Evolutionary conservation across 1,140 invertebrate species (phyloP).

Genomic region (Triops longicaudatus): DNA sequence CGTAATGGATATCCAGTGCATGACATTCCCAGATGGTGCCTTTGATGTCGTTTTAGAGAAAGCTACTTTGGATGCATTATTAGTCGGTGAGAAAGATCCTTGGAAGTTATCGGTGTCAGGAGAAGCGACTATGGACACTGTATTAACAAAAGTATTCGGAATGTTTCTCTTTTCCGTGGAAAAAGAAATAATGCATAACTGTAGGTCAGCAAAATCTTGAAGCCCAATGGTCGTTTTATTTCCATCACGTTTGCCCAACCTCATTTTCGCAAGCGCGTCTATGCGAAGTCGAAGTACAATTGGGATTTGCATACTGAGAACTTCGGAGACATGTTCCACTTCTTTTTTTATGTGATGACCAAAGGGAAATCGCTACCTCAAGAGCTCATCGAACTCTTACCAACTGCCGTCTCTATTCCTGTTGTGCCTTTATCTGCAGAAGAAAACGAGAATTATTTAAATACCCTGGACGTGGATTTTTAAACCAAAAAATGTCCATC

Average conservation of each 20-base stretch:
- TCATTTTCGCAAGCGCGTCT: conserved; percentile 43
- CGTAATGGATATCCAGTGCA: conserved; percentile 40
- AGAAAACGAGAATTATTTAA: conserved; percentile 4
- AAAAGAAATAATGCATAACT: conserved; percentile 9
- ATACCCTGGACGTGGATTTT: not conserved
- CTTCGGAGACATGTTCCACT: conserved; percentile 44
- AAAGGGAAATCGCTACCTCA: conserved; percentile 29
- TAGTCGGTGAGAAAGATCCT: conserved; percentile 43
- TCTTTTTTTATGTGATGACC: conserved; percentile 41
- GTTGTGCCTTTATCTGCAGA: not conserved
- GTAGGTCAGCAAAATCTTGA: conserved; percentile 39
- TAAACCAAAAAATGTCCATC: not conserved
- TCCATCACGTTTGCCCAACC: conserved; percentile 47
- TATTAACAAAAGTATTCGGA: conserved; percentile 37
- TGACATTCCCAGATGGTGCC: conserved; percentile 36
- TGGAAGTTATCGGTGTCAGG: conserved; percentile 41
- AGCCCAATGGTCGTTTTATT: conserved; percentile 41
- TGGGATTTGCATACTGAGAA: conserved; percentile 37
- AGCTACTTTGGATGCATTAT: conserved; percentile 46
- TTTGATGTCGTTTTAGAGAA: conserved; percentile 48
- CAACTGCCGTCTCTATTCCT: not conserved
- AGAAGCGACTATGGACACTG: conserved; percentile 35
- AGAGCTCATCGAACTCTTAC: not conserved
- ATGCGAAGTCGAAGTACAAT: conserved; percentile 36
- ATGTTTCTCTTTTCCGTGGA: conserved; percentile 17